Percentiles rank a stretch among this genome's conserved stretches.
Evolutionary conservation across 2,888 invertebrate genomes (phyloP).

Genomic region (Branchinecta sandiegonensis): DNA sequence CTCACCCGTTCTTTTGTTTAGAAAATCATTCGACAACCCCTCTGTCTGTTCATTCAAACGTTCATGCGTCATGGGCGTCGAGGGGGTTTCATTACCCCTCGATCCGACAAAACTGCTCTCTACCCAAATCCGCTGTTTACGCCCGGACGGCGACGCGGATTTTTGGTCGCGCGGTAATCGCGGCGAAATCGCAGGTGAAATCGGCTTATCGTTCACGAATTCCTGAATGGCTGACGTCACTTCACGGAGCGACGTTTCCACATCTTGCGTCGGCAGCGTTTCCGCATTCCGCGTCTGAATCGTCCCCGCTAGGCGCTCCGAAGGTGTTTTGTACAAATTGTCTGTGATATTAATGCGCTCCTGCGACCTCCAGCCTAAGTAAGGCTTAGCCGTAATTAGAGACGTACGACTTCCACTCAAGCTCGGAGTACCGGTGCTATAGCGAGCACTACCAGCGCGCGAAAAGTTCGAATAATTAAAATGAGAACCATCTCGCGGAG

Average conservation of each 20-base stretch:
- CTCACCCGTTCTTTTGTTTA: no score
- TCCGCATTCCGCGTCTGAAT: slow-evolving; percentile 20
- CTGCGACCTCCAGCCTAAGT: slow-evolving; percentile 76
- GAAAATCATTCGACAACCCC: no score
- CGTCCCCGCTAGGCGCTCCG: slow-evolving; percentile 50
- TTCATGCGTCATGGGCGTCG: no score
- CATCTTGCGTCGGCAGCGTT: slow-evolving; percentile 38
- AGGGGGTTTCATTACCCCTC: no score
- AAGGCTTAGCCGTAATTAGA: slow-evolving; percentile 52
- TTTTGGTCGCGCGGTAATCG: slow-evolving; percentile 17
- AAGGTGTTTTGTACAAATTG: slow-evolving; percentile 50
- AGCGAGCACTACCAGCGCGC: slow-evolving; percentile 21
- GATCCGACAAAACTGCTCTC: slow-evolving; percentile 75
- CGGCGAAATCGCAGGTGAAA: slow-evolving; percentile 24
- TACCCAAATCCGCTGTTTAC: slow-evolving; percentile 55
- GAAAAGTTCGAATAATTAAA: slow-evolving; percentile 20
- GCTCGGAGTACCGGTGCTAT: slow-evolving; percentile 30
- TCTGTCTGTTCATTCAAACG: no score
- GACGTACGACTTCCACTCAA: slow-evolving; percentile 49
- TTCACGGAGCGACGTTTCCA: slow-evolving; percentile 74
- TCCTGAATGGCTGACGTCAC: slow-evolving; percentile 85
- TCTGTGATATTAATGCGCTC: slow-evolving; percentile 51
- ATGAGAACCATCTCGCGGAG: background rate
- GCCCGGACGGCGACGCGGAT: slow-evolving; percentile 30
- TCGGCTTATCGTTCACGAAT: slow-evolving; percentile 47